Evolutionary conservation across 2,888 invertebrate species (phyloP), one percentile per base, ranked within the genome.

Genomic region (Cyclophora punctaria): DNA sequence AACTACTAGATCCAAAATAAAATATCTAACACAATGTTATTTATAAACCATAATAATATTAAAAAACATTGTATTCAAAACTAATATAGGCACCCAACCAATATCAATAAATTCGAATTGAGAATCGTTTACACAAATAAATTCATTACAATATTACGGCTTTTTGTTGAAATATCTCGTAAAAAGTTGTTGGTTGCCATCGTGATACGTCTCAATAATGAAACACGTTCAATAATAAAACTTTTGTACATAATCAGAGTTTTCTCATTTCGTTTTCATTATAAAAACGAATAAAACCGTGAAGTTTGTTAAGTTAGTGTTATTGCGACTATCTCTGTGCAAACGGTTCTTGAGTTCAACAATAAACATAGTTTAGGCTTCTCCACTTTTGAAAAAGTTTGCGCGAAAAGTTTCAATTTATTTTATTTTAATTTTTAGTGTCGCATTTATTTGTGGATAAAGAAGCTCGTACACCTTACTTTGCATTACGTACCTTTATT

Each of bases 211-310:
- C 48, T 59, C 49, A 48, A 54, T 52, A 53, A 51, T 46, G 20
- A 41, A 49, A 35, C 49, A 40, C 20, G 47, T 41, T 45, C 47
- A 52, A 50, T 58, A 48, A 47, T 46, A 47, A 55, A 58, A 56
- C 34, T 55, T 57, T 42, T 35, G 7, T 41, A 44, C 50, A 53
- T 53, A 50, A 48, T 48, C 46, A 34, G 51, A 56, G 50, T 56
- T 57, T 57, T 56, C 56, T 59, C 57, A 49, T 57, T 54, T 57
- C 51, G 48, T 47, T 57, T 56, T 57, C 57, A 56, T 59, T 56
- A 57, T 53, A 57, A 59, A 59, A 57, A 57, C 52, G 51, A 59
- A 53, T 57, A 57, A 57, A 54, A 37, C 37, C 37, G 34, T 37
- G 55, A 59, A 57, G 54, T 53, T 59, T 52, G 35, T 46, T 47